Percentiles rank a stretch among this genome's conserved stretches.
Evolutionary conservation across 1,140 invertebrate genomes (phyloP).

Genomic region (Euglossa dilemma): DNA sequence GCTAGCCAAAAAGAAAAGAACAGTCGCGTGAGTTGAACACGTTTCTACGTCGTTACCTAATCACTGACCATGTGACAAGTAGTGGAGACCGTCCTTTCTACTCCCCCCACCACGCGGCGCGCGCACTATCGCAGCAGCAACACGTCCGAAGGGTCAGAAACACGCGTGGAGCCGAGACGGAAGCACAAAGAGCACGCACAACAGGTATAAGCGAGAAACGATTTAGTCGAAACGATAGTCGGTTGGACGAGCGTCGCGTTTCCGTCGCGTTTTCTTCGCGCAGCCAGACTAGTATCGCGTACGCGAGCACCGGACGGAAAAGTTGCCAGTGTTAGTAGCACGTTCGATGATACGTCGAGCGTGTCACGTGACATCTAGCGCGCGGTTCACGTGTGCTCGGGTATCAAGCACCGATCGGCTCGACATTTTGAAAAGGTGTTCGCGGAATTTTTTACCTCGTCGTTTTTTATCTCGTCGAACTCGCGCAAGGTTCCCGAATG

Average conservation of each 20-base stretch:
- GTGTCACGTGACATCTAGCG: slow-evolving; percentile 13
- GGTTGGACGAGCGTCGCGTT: neutral
- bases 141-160: neutral
- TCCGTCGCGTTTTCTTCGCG: slow-evolving; percentile 33
- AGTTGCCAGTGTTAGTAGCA: neutral
- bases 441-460: no score
- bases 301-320: slow-evolving; percentile 1
- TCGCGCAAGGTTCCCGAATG: no score
- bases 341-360: slow-evolving; percentile 11
- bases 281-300: slow-evolving; percentile 16
- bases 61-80: neutral
- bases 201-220: neutral
- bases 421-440: neutral
- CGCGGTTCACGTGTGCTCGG: neutral
- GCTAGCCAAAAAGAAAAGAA: neutral
- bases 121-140: neutral
- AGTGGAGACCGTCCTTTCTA: neutral
- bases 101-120: neutral
- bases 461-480: no score
- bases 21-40: neutral
- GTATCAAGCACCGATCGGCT: neutral
- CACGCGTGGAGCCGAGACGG: neutral
- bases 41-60: slow-evolving; percentile 19
- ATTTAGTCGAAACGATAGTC: neutral
- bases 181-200: neutral